A percentile compares a stretch with the other conserved stretches of the same genome.
Conservation (phyloP, 1,140 invertebrate species). For the Achroia grisella region DNA sequence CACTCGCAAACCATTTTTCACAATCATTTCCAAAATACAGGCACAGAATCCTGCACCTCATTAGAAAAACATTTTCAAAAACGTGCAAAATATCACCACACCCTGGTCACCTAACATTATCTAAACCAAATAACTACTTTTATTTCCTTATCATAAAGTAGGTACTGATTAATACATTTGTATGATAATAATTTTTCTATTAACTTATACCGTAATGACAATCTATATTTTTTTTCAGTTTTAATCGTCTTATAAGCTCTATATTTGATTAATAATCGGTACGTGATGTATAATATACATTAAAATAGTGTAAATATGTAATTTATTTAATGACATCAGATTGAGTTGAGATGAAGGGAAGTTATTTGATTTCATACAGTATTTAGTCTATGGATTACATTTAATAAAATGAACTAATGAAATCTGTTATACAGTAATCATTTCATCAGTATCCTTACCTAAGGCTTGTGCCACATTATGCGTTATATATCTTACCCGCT, state of each 20-base stretch:
- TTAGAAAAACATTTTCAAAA: constrained; percentile 70
- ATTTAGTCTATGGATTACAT: constrained; percentile 36
- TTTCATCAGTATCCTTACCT: constrained; percentile 3
- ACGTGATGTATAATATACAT: constrained; percentile 68
- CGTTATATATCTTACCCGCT: background rate
- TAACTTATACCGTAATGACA: constrained; percentile 60
- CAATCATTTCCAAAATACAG: constrained; percentile 45
- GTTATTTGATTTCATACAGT: constrained; percentile 17
- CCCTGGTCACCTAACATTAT: constrained; percentile 72
- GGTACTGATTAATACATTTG: constrained; percentile 57
- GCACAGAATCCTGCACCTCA: constrained; percentile 48
- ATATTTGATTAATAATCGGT: constrained; percentile 56
- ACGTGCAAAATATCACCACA: constrained; percentile 73
- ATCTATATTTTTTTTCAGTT: constrained; percentile 46
- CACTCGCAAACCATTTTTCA: constrained; percentile 25
- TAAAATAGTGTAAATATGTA: constrained; percentile 70
- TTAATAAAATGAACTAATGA: constrained; percentile 13
- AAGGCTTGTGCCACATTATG: constrained; percentile 2
- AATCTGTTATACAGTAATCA: background rate
- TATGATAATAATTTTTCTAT: constrained; percentile 55
- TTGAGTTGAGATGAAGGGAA: background rate
- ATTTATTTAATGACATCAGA: constrained; percentile 40
- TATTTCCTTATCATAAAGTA: constrained; percentile 48
- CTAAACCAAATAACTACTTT: constrained; percentile 64
- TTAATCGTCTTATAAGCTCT: constrained; percentile 70